phyloP scores from a whole-genome alignment of 2,888 invertebrate genomes.

The Beris chalybata region DNA sequence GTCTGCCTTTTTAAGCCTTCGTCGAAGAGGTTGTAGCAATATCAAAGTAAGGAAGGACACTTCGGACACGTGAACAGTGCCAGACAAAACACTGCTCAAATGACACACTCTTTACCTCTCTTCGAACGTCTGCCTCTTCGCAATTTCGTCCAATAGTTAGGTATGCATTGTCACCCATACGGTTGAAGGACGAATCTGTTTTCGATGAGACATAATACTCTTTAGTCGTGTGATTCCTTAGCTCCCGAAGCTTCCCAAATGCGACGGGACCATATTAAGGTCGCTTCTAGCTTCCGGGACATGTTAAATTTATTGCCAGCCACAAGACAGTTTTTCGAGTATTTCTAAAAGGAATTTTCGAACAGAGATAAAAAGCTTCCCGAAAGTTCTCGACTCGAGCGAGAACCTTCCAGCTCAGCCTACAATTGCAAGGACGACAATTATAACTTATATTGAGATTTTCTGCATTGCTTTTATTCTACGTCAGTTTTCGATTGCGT shows the following conservation, averaged over 20 bases:
- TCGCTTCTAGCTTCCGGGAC: slow-evolving; percentile 3
- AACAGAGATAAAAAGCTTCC: neutral
- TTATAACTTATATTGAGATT: slow-evolving; percentile 4
- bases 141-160: neutral
- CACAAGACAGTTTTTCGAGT: neutral
- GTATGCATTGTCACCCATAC: neutral
- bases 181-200: neutral
- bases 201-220: no score
- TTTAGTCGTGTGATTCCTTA: neutral
- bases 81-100: slow-evolving; percentile 30
- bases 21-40: no score
- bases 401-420: no score
- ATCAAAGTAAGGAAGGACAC: neutral
- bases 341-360: neutral
- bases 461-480: neutral
- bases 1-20: no score
- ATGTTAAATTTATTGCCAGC: slow-evolving; percentile 7
- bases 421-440: no score
- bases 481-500: slow-evolving; percentile 15
- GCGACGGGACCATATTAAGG: neutral
- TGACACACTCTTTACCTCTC: slow-evolving; percentile 6
- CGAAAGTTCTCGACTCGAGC: neutral
- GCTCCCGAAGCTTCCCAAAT: neutral
- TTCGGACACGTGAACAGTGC: slow-evolving; percentile 26
- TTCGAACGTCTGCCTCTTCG: neutral